Conservation (phyloP, 2,113 vertebrate genomes). For the Rhinoderma darwinii region DNA sequence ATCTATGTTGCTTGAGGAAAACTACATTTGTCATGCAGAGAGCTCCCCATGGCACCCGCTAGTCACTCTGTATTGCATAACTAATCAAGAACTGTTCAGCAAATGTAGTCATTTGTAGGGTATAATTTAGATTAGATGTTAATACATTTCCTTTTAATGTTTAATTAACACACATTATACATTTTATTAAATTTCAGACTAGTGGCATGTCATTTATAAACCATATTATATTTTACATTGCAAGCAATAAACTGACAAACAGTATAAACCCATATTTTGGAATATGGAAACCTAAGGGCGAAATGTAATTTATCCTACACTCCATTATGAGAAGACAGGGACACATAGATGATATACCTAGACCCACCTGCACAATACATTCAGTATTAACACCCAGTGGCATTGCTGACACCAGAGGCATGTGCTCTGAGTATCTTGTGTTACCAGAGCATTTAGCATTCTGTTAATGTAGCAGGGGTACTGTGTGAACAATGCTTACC, state of each 20-base stretch:
- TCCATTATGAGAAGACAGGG: too few relatives aligned
- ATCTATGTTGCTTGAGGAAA: conserved; percentile 43
- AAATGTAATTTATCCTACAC: too few relatives aligned
- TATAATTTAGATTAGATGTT: conserved; percentile 46
- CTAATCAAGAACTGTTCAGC: conserved; percentile 25
- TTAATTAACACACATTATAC: conserved; percentile 46
- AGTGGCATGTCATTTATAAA: conserved; percentile 18
- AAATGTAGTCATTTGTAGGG: conserved; percentile 21
- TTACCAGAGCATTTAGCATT: too few relatives aligned
- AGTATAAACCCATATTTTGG: not conserved
- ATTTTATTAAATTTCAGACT: conserved; percentile 28
- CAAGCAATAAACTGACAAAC: conserved; percentile 5
- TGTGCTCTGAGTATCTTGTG: too few relatives aligned
- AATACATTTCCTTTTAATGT: conserved; percentile 37
- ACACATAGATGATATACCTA: too few relatives aligned
- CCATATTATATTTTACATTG: not conserved
- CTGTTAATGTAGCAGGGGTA: too few relatives aligned
- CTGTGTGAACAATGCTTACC: too few relatives aligned
- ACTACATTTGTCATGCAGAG: conserved; percentile 42
- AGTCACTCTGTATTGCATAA: conserved; percentile 34
- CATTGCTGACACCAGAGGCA: too few relatives aligned
- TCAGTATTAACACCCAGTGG: too few relatives aligned
- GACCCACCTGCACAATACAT: too few relatives aligned
- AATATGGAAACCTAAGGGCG: too few relatives aligned
- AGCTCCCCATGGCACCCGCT: conserved; percentile 26